Percentiles rank a stretch among this genome's conserved stretches.
phyloP scores from a whole-genome alignment of 2,113 vertebrate species.

The Aramus guarauna region DNA sequence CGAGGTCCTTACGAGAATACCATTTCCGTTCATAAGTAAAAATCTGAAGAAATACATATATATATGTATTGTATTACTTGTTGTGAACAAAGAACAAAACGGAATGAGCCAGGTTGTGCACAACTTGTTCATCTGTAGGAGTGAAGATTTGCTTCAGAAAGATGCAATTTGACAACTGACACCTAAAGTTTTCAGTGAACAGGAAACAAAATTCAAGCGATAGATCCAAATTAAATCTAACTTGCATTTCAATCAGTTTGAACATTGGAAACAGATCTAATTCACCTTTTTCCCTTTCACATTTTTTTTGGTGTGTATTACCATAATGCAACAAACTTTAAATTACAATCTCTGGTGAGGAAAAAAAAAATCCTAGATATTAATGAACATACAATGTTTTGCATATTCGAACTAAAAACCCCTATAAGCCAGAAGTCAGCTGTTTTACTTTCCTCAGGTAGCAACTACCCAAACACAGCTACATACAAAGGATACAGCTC shows the following conservation, averaged over 20 bases:
- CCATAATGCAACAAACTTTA: not conserved
- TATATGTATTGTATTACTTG: too few relatives aligned
- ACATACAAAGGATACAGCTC: not conserved
- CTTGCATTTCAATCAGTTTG: not conserved
- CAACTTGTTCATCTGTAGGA: fast-evolving
- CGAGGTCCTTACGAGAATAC: slow-evolving; percentile 95
- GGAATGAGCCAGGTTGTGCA: fast-evolving
- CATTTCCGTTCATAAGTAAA: slow-evolving; percentile 93
- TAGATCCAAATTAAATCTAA: not conserved
- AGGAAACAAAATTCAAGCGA: not conserved
- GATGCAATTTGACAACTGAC: not conserved
- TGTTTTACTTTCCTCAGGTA: not conserved
- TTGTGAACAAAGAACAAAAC: fast-evolving
- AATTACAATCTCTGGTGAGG: not conserved
- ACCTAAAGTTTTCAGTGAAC: not conserved
- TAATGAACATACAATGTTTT: not conserved
- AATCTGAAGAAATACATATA: slow-evolving; percentile 71
- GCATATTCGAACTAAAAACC: not conserved
- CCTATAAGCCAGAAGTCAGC: not conserved
- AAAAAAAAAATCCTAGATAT: not conserved
- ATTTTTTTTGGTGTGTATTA: not conserved
- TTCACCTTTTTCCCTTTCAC: not conserved
- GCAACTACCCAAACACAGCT: not conserved
- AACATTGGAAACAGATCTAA: not conserved
- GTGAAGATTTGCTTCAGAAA: not conserved